phyloP scores from a whole-genome alignment of 2,888 invertebrate species.

The Euproctis similis region DNA sequence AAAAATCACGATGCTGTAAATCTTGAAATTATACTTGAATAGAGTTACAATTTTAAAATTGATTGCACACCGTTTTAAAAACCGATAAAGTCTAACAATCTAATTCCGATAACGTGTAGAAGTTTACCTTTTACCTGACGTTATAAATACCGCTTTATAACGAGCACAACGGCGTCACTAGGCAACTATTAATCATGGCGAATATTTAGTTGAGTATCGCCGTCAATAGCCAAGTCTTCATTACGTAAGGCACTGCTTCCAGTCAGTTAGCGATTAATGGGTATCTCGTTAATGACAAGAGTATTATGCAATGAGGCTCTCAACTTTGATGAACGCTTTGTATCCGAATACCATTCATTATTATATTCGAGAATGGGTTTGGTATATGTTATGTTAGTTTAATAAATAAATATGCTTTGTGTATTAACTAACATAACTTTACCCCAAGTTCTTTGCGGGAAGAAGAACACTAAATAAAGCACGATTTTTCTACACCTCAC shows the following conservation, averaged over 20 bases:
- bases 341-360: background rate
- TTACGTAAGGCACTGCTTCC: conserved; percentile 14
- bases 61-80: too few species aligned
- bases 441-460: too few species aligned
- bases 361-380: background rate
- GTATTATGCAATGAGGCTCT: conserved; percentile 6
- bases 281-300: conserved; percentile 11
- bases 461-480: too few species aligned
- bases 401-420: too few species aligned
- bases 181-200: conserved; percentile 22
- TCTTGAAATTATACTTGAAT: too few species aligned
- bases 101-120: conserved; percentile 2
- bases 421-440: too few species aligned
- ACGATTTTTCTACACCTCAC: too few species aligned
- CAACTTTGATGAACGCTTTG: conserved; percentile 3
- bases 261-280: conserved; percentile 17
- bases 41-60: too few species aligned
- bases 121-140: conserved; percentile 7
- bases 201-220: conserved; percentile 9
- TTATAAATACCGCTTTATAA: conserved; percentile 11
- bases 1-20: too few species aligned
- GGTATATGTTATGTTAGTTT: too few species aligned
- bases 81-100: too few species aligned
- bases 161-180: conserved; percentile 11
- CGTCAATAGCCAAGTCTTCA: conserved; percentile 14